Evolutionary conservation across 1,140 invertebrate species (phyloP).

Genomic region (Drosophila cardini): DNA sequence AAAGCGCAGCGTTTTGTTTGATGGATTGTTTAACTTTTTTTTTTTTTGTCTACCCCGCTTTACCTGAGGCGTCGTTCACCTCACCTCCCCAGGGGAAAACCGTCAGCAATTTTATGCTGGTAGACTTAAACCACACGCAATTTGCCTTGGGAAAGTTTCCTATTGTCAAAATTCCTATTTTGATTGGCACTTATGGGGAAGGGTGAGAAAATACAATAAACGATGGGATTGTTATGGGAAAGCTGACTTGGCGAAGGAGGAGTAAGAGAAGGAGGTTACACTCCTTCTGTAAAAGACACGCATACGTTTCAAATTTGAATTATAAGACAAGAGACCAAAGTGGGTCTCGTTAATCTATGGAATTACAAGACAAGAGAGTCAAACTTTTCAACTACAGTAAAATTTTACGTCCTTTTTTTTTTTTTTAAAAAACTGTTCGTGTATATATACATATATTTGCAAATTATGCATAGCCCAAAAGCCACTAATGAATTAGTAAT

Average conservation of each 20-base stretch:
- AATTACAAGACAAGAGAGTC: slow-evolving; percentile 22
- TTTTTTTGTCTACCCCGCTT: slow-evolving; percentile 30
- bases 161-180: slow-evolving; percentile 73
- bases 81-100: slow-evolving; percentile 33
- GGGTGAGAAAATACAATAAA: slow-evolving; percentile 49
- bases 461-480: slow-evolving; percentile 63
- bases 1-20: slow-evolving; percentile 77
- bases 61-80: slow-evolving; percentile 47
- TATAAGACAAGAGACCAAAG: slow-evolving; percentile 5
- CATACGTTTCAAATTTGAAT: slow-evolving; percentile 16
- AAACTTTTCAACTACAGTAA: slow-evolving; percentile 58
- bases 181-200: slow-evolving; percentile 74
- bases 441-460: slow-evolving; percentile 38
- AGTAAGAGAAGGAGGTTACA: not conserved
- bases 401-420: slow-evolving; percentile 62
- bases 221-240: slow-evolving; percentile 62
- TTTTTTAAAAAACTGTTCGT: slow-evolving; percentile 32
- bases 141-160: slow-evolving; percentile 79
- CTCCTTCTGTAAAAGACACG: slow-evolving; percentile 23
- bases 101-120: slow-evolving; percentile 81
- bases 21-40: slow-evolving; percentile 73
- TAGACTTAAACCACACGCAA: slow-evolving; percentile 66
- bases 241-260: slow-evolving; percentile 28
- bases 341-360: slow-evolving; percentile 12
- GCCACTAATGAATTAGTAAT: slow-evolving; percentile 71